Conservation (phyloP, 2,797 vertebrate species). For the Muraenolepis orangiensis region DNA sequence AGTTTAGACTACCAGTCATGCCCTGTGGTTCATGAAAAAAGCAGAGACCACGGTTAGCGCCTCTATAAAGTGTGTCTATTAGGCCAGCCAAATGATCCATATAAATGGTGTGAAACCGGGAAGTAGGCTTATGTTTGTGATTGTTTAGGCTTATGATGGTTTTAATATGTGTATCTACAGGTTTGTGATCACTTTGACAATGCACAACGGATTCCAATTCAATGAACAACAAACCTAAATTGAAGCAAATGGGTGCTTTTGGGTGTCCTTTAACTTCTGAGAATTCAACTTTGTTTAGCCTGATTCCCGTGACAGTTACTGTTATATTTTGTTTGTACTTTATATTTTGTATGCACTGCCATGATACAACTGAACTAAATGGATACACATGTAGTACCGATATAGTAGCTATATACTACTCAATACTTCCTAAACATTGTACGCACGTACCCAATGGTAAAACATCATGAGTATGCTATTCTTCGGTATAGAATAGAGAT, state of each 20-base stretch:
- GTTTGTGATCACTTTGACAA: not conserved
- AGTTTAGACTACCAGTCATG: not conserved
- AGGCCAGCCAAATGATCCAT: not conserved
- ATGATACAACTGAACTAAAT: not conserved
- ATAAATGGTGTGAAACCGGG: not conserved
- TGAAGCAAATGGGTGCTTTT: too few relatives aligned
- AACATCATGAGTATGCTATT: not conserved
- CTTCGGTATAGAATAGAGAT: not conserved
- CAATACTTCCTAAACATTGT: not conserved
- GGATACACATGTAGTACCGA: not conserved
- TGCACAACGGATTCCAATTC: not conserved
- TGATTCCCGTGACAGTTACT: not conserved
- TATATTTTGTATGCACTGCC: not conserved
- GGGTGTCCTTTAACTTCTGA: too few relatives aligned
- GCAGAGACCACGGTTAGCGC: not conserved
- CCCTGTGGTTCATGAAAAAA: not conserved
- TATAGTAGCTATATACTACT: not conserved
- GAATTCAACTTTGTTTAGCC: not conserved
- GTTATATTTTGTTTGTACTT: not conserved
- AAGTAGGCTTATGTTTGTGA: not conserved
- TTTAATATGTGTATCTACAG: not conserved
- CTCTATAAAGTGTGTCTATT: not conserved
- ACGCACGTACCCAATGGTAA: not conserved
- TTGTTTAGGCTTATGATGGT: not conserved
- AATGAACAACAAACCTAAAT: not conserved